Percentiles rank a stretch among this genome's conserved stretches.
These are phyloP conservation scores for Diarsia mendica DNA, from an alignment of 2,888 invertebrate species.

Conservation along the genomic window DNA sequence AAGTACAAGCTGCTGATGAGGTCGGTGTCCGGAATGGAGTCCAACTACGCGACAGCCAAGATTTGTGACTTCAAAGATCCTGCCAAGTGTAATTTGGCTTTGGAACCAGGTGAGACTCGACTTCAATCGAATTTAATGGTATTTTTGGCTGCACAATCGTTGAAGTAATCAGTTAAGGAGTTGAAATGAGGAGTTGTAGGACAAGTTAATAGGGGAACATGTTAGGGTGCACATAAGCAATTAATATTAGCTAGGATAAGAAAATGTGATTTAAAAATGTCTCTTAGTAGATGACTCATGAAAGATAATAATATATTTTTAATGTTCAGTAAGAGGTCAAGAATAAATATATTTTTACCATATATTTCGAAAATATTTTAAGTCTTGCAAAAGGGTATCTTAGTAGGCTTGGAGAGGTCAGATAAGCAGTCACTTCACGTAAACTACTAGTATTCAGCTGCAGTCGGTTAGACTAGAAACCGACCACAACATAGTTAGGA, in stretches of 20 bases:
- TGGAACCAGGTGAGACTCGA: conserved; percentile 92
- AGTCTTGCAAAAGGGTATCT: too few relatives aligned
- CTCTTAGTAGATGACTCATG: not conserved
- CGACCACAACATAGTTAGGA: too few relatives aligned
- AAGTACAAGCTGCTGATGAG: conserved; percentile 91
- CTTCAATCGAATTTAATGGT: not conserved
- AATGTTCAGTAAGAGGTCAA: too few relatives aligned
- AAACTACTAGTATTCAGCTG: too few relatives aligned
- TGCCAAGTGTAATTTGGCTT: conserved; percentile 92
- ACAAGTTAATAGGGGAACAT: too few relatives aligned
- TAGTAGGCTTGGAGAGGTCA: too few relatives aligned
- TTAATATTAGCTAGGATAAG: not conserved
- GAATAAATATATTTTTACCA: too few relatives aligned
- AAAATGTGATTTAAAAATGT: not conserved
- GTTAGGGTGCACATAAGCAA: not conserved
- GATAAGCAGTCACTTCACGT: too few relatives aligned
- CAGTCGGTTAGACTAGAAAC: too few relatives aligned
- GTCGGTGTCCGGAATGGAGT: conserved; percentile 93
- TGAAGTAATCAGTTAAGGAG: not conserved
- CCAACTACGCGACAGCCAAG: conserved; percentile 94
- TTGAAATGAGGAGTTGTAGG: not conserved
- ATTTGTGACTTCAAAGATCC: conserved; percentile 93
- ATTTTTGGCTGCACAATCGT: not conserved
- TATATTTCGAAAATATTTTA: too few relatives aligned
- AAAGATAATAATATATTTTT: not conserved